These are phyloP conservation scores for Hafferia zeledoni DNA, from an alignment of 2,797 vertebrate genomes.

Conservation along the genomic window DNA sequence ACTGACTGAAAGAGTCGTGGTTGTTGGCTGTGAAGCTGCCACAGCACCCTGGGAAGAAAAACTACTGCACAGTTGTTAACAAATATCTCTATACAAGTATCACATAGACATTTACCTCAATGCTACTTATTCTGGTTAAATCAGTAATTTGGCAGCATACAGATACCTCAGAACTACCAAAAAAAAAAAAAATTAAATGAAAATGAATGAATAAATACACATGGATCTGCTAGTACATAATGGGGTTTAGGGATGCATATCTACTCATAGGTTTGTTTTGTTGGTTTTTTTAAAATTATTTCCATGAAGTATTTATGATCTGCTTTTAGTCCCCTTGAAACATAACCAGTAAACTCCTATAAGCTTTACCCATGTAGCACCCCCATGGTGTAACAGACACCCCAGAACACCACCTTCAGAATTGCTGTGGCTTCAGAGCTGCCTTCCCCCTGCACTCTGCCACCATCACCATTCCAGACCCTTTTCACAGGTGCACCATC, in stretches of 20 bases:
- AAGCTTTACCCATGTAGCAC: background rate
- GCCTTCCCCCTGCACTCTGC: background rate
- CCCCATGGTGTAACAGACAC: accelerated
- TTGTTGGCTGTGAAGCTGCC: background rate
- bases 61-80: accelerated
- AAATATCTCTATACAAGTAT: accelerated
- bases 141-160: background rate
- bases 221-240: accelerated
- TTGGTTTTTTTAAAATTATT: background rate
- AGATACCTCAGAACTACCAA: background rate
- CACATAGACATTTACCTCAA: accelerated
- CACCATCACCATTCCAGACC: accelerated
- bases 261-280: background rate
- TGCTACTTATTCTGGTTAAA: background rate
- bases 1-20: background rate
- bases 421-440: background rate
- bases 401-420: background rate
- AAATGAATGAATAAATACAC: background rate
- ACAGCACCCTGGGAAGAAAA: accelerated
- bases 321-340: background rate
- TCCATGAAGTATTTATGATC: background rate
- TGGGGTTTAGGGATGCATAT: accelerated
- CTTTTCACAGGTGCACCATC: background rate
- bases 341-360: background rate
- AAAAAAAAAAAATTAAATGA: background rate